These are phyloP conservation scores for Trinectes maculatus DNA, from an alignment of 2,113 vertebrate species.

Conservation along the genomic window DNA sequence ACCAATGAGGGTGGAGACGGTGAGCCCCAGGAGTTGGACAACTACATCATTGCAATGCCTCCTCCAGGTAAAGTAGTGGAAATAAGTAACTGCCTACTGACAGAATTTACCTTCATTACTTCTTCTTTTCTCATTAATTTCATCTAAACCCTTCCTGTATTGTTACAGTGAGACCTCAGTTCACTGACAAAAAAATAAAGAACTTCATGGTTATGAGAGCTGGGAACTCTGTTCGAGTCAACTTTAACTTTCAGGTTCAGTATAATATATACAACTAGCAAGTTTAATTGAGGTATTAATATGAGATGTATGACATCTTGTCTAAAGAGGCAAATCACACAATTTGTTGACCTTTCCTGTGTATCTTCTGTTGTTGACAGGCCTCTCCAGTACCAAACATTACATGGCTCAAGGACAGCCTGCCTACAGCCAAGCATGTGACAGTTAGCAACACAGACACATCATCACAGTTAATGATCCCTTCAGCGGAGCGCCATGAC, in stretches of 20 bases:
- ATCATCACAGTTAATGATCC: conserved; percentile 83
- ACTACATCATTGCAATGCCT: conserved; percentile 74
- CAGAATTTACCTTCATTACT: neutral
- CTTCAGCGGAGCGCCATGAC: conserved; percentile 78
- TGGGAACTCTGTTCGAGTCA: conserved; percentile 82
- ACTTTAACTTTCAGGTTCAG: conserved; percentile 85
- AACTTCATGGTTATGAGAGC: conserved; percentile 81
- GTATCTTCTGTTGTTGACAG: conserved; percentile 62
- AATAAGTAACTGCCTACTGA: neutral
- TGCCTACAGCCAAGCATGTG: conserved; percentile 75
- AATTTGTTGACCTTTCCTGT: neutral
- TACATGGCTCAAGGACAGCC: conserved; percentile 87
- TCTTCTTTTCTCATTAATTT: neutral
- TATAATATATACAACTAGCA: neutral
- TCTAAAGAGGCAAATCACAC: neutral
- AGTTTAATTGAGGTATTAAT: no score
- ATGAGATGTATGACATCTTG: neutral
- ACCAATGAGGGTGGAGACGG: conserved; percentile 81
- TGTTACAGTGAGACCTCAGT: conserved; percentile 83
- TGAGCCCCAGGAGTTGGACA: conserved; percentile 79
- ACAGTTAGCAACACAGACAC: conserved; percentile 76
- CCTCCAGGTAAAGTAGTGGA: conserved; percentile 75
- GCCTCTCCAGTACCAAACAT: conserved; percentile 82
- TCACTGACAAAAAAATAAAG: conserved; percentile 82
- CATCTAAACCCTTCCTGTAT: neutral